Base-by-base conservation (phyloP, 2,797 vertebrate species). In the Pempheris klunzingeri region DNA sequence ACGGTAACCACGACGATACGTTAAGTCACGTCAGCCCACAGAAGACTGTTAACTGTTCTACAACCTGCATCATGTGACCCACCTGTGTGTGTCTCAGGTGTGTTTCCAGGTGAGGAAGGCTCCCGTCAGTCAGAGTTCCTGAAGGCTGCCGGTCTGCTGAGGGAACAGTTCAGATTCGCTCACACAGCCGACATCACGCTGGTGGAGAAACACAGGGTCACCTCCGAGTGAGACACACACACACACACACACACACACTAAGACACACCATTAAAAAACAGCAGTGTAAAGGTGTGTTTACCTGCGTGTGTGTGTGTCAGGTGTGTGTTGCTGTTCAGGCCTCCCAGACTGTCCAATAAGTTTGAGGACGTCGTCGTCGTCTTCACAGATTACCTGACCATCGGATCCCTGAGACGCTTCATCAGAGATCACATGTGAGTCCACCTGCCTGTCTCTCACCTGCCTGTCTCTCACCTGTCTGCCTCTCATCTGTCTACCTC, bases 81-180 rank as follows among this genome's bases (percentile, higher is more conserved):
- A 28, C 34, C 26, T 38, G 38, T 61, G 52, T 74, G 22, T 62
- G 18, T 66, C 11, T 71, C 71, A 95, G 94, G 95, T 44, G 90
- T 95, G 80, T 94, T 95, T 60, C 80, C 92, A 41, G 90, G 85
- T 43, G 7, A 43, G 1, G 85, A 87, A 41, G 89, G 90, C 20
- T 20, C 84, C 53, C 69, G 41, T 55, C 77, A 92, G 50, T 13
- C 82, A 1, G 94, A 95, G 89, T 95, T 94, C 24, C 79, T 94
- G 26, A 93, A 88, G 58, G 94, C 92, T 10, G 94, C 95, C 1
- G 82, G 38, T 52, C 70, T 93, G 38, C 84, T 96, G 58, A 92
- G 95, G 49, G 93, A 94, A 20, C 91, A 92, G 82, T 95, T 95
- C 83, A 87, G 94, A 32, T 95, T 96, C 0, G 93, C 92, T 38